These are phyloP conservation scores for Ganaspis sp. DNA, from an alignment of 1,140 invertebrate genomes.

Conservation along the genomic window DNA sequence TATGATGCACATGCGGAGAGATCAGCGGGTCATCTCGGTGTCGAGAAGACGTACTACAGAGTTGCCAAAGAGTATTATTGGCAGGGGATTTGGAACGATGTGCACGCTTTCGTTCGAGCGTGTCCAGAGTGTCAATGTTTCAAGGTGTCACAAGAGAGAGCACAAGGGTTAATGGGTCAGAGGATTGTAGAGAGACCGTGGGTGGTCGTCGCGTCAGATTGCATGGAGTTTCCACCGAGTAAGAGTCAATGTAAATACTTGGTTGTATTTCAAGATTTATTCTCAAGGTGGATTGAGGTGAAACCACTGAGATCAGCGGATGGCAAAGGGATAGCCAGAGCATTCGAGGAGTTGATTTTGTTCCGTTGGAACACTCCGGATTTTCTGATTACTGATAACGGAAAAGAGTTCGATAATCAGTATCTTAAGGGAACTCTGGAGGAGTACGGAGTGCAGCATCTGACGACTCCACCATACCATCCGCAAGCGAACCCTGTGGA, in stretches of 20 bases:
- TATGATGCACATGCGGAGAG: constrained; percentile 52
- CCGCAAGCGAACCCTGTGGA: too few species aligned
- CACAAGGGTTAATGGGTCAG: too few species aligned
- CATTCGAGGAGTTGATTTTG: background rate
- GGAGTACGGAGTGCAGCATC: background rate
- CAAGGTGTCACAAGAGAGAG: too few species aligned
- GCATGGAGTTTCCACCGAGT: too few species aligned
- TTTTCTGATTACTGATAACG: background rate
- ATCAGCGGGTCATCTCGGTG: constrained; percentile 58
- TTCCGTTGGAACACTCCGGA: background rate
- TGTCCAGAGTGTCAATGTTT: too few species aligned
- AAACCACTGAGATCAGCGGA: background rate
- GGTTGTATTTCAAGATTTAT: too few species aligned
- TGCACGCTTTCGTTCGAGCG: too few species aligned
- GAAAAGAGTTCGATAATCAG: background rate
- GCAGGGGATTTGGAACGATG: background rate
- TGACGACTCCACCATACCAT: background rate
- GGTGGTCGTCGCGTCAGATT: too few species aligned
- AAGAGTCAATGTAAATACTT: too few species aligned
- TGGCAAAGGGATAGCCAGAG: background rate
- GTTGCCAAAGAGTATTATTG: background rate
- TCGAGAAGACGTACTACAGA: constrained; percentile 57
- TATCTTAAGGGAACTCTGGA: background rate
- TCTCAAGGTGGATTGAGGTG: background rate
- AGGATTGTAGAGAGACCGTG: too few species aligned